Percentiles rank a stretch among this genome's conserved stretches.
Conservation (phyloP, 2,113 vertebrate species). For the Microcebus jonahi region DNA sequence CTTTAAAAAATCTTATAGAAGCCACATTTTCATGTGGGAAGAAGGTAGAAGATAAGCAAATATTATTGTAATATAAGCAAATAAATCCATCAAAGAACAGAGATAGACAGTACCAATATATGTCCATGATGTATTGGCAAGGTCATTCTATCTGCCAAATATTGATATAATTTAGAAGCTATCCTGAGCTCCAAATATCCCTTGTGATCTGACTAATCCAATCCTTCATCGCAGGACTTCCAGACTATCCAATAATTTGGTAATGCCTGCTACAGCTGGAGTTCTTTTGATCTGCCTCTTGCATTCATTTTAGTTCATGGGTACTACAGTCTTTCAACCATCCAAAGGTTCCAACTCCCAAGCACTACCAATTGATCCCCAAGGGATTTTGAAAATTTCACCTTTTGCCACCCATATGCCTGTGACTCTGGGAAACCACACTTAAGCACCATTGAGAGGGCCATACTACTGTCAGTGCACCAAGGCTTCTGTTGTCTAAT, state of each 20-base stretch:
- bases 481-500: not conserved
- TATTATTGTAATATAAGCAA: not conserved
- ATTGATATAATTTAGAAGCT: not conserved
- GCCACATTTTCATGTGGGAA: not conserved
- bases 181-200: not conserved
- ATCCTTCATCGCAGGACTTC: not conserved
- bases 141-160: not conserved
- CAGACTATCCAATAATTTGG: not conserved
- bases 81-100: not conserved
- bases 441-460: not conserved
- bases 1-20: not conserved
- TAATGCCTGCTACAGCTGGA: fast-evolving
- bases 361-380: not conserved
- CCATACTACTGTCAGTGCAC: not conserved
- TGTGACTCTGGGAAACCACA: not conserved
- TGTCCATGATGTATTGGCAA: not conserved
- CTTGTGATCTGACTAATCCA: not conserved
- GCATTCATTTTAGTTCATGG: not conserved
- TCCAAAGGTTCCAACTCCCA: not conserved
- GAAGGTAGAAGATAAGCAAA: not conserved
- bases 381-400: not conserved
- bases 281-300: not conserved
- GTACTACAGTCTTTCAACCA: not conserved
- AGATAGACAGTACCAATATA: not conserved
- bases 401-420: not conserved